These are phyloP conservation scores for Cotesia glomerata DNA, from an alignment of 1,140 invertebrate genomes.

Conservation along the genomic window DNA sequence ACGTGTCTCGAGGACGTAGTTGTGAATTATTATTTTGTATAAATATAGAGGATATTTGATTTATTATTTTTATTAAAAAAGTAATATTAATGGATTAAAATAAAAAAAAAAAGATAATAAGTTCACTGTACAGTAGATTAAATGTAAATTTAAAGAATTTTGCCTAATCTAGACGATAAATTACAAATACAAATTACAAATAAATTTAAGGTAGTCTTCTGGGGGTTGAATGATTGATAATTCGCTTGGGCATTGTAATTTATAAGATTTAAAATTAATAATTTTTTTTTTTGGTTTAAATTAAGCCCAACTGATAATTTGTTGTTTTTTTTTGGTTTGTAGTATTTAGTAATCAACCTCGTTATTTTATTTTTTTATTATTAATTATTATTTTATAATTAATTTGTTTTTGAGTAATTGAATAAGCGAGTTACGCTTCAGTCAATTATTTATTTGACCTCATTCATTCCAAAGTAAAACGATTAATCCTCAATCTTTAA, in stretches of 20 bases:
- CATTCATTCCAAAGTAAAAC: slow-evolving; percentile 31
- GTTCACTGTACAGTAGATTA: no score
- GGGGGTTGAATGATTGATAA: neutral
- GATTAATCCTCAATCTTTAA: no score
- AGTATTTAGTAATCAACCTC: neutral
- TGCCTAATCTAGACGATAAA: neutral
- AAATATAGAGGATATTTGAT: neutral
- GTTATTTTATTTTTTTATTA: slow-evolving; percentile 16
- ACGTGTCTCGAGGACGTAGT: slow-evolving; percentile 43
- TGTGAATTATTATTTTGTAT: slow-evolving; percentile 12
- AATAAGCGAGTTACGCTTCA: neutral
- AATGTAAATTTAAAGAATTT: neutral
- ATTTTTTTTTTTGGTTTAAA: neutral
- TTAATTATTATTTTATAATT: neutral
- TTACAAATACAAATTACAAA: neutral
- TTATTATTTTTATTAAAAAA: neutral
- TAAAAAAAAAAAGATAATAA: no score
- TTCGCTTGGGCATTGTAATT: slow-evolving; percentile 13
- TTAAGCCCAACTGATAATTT: neutral
- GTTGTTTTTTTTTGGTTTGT: neutral
- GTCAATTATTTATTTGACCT: slow-evolving; percentile 26
- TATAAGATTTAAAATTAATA: slow-evolving; percentile 8
- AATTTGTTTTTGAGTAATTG: neutral
- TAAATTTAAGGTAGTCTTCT: neutral
- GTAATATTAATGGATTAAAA: neutral